Evolutionary conservation across 2,888 invertebrate genomes (phyloP).

Genomic region (Epistrophe grossulariae): DNA sequence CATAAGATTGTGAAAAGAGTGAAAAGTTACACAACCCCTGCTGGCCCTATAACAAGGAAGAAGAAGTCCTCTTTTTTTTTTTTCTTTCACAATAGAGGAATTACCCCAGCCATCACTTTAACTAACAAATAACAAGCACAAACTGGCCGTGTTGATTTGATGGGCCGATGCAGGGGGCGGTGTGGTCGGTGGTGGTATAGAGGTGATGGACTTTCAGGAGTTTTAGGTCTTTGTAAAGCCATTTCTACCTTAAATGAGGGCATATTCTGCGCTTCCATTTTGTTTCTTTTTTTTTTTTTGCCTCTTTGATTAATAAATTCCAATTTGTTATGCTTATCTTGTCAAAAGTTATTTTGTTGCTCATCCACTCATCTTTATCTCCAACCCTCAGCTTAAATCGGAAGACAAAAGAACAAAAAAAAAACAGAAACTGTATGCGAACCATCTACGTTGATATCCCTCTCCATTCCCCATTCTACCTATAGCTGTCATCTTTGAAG

Average conservation of each 20-base stretch:
- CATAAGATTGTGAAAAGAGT: conserved; percentile 47
- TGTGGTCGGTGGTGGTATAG: neutral
- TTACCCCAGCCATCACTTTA: neutral
- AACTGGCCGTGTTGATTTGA: neutral
- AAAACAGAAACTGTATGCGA: conserved; percentile 1
- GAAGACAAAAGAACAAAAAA: conserved; percentile 23
- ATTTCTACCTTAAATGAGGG: conserved; percentile 44
- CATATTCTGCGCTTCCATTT: conserved; percentile 24
- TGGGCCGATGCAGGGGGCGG: neutral
- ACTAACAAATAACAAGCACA: neutral
- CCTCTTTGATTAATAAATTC: conserved; percentile 44
- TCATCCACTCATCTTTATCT: conserved; percentile 23
- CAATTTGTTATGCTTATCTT: conserved; percentile 66
- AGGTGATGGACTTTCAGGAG: conserved; percentile 27
- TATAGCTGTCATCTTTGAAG: conserved; percentile 15
- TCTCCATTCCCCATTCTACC: too few relatives aligned
- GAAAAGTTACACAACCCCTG: conserved; percentile 33
- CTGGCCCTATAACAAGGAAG: neutral
- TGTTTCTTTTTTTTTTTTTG: neutral
- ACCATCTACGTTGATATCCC: neutral
- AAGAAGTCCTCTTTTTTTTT: conserved; percentile 30
- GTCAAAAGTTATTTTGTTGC: conserved; percentile 56
- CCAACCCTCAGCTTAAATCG: neutral
- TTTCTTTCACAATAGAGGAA: conserved; percentile 8
- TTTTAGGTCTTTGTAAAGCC: conserved; percentile 40